Percentiles rank a stretch among this genome's conserved stretches.
Conservation (phyloP, 2,797 vertebrate species). For the Typhlichthys eigenmanni region DNA sequence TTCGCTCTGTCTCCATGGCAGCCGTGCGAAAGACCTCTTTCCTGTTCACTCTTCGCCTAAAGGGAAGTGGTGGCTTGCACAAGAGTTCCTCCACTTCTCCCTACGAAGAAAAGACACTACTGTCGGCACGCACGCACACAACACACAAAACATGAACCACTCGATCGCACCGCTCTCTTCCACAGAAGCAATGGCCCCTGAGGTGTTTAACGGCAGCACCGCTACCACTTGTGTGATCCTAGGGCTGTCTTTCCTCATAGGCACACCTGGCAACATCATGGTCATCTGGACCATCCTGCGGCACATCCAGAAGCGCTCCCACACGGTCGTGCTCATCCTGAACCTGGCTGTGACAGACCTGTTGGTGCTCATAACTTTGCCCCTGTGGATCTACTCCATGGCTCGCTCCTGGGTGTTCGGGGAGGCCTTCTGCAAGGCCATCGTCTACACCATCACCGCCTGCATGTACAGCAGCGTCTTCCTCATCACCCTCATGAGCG, state of each 20-base stretch:
- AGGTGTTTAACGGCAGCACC: constrained; percentile 55
- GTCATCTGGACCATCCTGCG: constrained; percentile 85
- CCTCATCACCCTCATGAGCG: constrained; percentile 84
- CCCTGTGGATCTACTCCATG: constrained; percentile 87
- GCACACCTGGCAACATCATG: constrained; percentile 83
- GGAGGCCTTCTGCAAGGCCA: constrained; percentile 71
- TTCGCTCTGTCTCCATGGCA: constrained; percentile 30
- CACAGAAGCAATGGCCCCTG: constrained; percentile 46
- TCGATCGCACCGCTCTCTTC: constrained; percentile 18
- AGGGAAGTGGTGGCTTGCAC: constrained; percentile 72
- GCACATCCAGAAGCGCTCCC: constrained; percentile 79
- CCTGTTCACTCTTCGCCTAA: constrained; percentile 54
- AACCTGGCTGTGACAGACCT: constrained; percentile 84
- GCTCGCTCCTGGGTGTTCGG: constrained; percentile 82
- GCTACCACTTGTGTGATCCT: constrained; percentile 76
- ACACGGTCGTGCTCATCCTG: constrained; percentile 84
- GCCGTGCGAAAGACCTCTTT: constrained; percentile 54
- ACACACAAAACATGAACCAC: constrained; percentile 62
- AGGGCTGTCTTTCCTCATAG: constrained; percentile 80
- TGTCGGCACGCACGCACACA: constrained; percentile 49
- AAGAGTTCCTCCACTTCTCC: constrained; percentile 55
- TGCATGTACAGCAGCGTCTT: constrained; percentile 89
- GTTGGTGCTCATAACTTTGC: constrained; percentile 84
- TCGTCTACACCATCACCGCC: constrained; percentile 80
- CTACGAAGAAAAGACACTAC: constrained; percentile 60